These are phyloP conservation scores for Trachelus iudaicus DNA, from an alignment of 2,888 invertebrate species.

Conservation along the genomic window DNA sequence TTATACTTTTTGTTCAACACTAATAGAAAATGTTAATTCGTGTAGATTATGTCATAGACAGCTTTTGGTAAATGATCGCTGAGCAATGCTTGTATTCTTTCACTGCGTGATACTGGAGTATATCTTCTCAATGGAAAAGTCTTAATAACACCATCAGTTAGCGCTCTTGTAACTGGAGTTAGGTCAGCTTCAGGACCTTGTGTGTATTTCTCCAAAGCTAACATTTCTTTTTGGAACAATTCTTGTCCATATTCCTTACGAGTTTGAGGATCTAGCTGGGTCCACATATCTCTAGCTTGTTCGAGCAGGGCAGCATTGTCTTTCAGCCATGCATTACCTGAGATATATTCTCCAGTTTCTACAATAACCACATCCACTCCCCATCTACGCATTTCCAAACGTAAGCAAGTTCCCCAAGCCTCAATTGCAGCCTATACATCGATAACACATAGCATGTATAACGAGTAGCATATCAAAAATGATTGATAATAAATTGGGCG, in stretches of 20 bases:
- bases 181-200: conserved; percentile 80
- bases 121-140: conserved; percentile 87
- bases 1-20: neutral
- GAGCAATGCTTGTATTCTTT: conserved; percentile 82
- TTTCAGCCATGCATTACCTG: conserved; percentile 82
- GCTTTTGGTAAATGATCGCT: conserved; percentile 85
- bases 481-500: neutral
- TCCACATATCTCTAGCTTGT: conserved; percentile 86
- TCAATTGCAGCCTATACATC: conserved; percentile 79
- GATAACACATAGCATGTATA: conserved; percentile 7
- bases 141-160: conserved; percentile 81
- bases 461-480: neutral
- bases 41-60: conserved; percentile 82
- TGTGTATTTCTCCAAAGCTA: conserved; percentile 83
- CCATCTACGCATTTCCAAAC: conserved; percentile 82
- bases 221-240: conserved; percentile 83
- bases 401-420: conserved; percentile 81
- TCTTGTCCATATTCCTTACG: conserved; percentile 83
- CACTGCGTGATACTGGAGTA: conserved; percentile 82
- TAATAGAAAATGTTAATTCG: conserved; percentile 26
- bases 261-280: conserved; percentile 80
- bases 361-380: conserved; percentile 87
- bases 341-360: conserved; percentile 86
- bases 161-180: conserved; percentile 79
- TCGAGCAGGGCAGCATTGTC: conserved; percentile 74